phyloP scores from a whole-genome alignment of 2,113 vertebrate species.

The Cnemophilus loriae region DNA sequence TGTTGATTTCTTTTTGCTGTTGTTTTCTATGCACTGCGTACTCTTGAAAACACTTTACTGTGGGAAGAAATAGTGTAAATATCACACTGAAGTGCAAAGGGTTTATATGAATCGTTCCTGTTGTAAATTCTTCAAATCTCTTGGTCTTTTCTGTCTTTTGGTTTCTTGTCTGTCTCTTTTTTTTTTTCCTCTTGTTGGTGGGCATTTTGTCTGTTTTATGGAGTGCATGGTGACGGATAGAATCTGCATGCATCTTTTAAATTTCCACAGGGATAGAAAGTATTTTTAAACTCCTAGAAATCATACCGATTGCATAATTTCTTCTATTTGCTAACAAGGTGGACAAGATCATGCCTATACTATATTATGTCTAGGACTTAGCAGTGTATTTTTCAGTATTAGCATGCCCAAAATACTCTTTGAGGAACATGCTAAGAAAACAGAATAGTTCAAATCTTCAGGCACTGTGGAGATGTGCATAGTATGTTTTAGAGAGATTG shows the following conservation, averaged over 20 bases:
- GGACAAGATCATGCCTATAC: background rate
- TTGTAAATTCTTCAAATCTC: background rate
- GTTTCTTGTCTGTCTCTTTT: background rate
- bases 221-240: background rate
- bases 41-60: background rate
- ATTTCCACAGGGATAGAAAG: background rate
- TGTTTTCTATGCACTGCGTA: background rate
- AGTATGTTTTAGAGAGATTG: background rate
- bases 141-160: background rate
- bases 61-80: background rate
- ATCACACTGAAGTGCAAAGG: background rate
- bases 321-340: background rate
- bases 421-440: background rate
- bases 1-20: background rate
- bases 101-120: background rate
- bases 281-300: background rate
- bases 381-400: background rate
- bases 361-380: background rate
- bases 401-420: background rate
- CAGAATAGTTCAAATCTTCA: background rate
- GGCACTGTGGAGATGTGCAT: background rate
- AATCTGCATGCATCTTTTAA: conserved; percentile 11
- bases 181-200: background rate
- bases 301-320: background rate
- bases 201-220: background rate